Conservation (phyloP, 2,113 vertebrate genomes). For the Larimichthys crocea region DNA sequence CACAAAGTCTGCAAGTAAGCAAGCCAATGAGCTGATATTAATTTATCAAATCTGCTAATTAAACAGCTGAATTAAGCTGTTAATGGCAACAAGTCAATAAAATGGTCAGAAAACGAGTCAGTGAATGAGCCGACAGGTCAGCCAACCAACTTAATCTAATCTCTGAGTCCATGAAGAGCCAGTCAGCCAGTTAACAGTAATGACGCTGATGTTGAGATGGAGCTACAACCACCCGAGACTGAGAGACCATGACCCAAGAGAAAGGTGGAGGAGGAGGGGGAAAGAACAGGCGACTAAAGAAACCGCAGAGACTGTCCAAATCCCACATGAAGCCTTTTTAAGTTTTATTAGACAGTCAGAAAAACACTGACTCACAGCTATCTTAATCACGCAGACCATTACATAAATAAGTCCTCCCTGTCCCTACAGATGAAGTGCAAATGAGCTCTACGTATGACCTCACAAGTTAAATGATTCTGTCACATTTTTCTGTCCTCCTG, state of each 20-base stretch:
- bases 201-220: neutral
- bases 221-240: neutral
- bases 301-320: constrained; percentile 10
- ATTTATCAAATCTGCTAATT: neutral
- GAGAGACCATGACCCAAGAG: neutral
- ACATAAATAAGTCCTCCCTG: neutral
- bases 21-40: neutral
- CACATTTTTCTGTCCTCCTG: neutral
- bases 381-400: neutral
- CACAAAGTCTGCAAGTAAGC: neutral
- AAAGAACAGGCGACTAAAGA: neutral
- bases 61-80: neutral
- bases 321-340: constrained; percentile 30
- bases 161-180: neutral
- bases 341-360: constrained; percentile 29
- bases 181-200: neutral
- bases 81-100: neutral
- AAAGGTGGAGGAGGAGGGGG: neutral
- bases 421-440: neutral
- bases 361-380: neutral
- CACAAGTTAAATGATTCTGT: neutral
- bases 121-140: neutral
- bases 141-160: neutral
- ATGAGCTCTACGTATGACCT: neutral
- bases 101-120: neutral